phyloP scores from a whole-genome alignment of 30 jellyfish, hydroid and myxozoan species.

The Cassiopea xamachana region DNA sequence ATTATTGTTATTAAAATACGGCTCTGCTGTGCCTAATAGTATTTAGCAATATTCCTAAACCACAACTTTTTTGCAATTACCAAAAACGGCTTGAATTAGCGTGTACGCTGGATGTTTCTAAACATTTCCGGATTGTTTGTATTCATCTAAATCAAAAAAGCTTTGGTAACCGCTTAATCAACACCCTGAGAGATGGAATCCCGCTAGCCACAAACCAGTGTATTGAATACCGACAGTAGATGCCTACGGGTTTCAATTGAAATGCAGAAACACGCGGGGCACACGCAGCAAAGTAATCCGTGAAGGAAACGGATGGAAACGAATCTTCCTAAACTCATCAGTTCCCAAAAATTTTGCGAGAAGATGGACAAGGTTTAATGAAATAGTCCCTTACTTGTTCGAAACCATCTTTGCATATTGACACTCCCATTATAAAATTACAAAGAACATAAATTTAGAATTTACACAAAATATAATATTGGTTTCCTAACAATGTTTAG shows the following conservation, averaged over 20 bases:
- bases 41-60: neutral
- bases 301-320: too few relatives aligned
- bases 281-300: conserved; percentile 8
- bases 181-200: neutral
- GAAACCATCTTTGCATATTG: too few relatives aligned
- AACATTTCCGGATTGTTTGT: conserved; percentile 28
- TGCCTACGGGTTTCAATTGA: conserved; percentile 26
- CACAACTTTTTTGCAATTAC: neutral
- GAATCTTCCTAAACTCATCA: too few relatives aligned
- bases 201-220: conserved; percentile 56
- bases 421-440: too few relatives aligned
- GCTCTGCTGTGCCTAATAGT: neutral
- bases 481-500: too few relatives aligned
- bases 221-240: conserved; percentile 31
- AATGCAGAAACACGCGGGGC: conserved; percentile 46
- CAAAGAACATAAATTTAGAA: too few relatives aligned
- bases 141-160: conserved; percentile 7
- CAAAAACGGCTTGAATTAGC: conserved; percentile 4
- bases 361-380: too few relatives aligned
- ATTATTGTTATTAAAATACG: neutral
- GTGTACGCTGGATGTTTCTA: conserved; percentile 3
- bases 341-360: too few relatives aligned
- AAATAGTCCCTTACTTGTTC: too few relatives aligned
- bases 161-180: conserved; percentile 3
- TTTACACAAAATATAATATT: too few relatives aligned